Conservation (phyloP, 2,113 vertebrate genomes). For the Alligator mississippiensis region DNA sequence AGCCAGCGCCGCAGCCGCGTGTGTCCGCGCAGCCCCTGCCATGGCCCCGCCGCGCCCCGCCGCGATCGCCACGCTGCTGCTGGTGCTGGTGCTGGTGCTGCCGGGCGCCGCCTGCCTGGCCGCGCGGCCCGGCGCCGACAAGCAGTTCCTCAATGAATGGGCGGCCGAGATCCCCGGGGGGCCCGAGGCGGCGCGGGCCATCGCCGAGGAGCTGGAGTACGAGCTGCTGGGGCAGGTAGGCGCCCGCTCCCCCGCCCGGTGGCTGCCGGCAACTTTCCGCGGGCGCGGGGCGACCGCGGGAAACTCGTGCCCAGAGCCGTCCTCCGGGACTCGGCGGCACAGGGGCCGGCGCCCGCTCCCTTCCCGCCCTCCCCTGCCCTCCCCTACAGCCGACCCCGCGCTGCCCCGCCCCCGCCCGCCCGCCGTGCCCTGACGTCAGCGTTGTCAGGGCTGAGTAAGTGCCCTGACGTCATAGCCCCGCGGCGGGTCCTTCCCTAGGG, state of each 20-base stretch:
- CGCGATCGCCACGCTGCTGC: constrained; percentile 67
- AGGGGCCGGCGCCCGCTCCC: neutral
- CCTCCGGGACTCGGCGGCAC: too few species aligned
- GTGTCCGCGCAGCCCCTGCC: neutral
- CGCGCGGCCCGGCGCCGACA: constrained; percentile 69
- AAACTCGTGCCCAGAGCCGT: too few species aligned
- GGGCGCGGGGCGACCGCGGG: neutral
- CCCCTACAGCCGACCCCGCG: neutral
- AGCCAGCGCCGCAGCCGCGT: too few species aligned
- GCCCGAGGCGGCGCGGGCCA: constrained; percentile 82
- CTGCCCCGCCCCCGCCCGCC: neutral
- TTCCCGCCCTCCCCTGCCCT: neutral
- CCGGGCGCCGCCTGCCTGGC: constrained; percentile 67
- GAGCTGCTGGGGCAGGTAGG: constrained; percentile 94
- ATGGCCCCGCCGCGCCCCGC: neutral
- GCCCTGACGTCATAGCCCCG: constrained; percentile 7
- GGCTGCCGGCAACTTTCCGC: too few species aligned
- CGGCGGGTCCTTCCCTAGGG: neutral
- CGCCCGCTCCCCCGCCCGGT: too few species aligned
- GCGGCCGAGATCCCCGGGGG: constrained; percentile 95
- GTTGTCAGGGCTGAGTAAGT: constrained; percentile 77
- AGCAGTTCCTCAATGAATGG: constrained; percentile 97
- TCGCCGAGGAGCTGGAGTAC: constrained; percentile 93
- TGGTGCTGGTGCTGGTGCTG: constrained; percentile 73
- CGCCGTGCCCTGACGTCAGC: constrained; percentile 60